These are phyloP conservation scores for Theodoxus fluviatilis DNA, from an alignment of 2,888 invertebrate species.

Conservation along the genomic window DNA sequence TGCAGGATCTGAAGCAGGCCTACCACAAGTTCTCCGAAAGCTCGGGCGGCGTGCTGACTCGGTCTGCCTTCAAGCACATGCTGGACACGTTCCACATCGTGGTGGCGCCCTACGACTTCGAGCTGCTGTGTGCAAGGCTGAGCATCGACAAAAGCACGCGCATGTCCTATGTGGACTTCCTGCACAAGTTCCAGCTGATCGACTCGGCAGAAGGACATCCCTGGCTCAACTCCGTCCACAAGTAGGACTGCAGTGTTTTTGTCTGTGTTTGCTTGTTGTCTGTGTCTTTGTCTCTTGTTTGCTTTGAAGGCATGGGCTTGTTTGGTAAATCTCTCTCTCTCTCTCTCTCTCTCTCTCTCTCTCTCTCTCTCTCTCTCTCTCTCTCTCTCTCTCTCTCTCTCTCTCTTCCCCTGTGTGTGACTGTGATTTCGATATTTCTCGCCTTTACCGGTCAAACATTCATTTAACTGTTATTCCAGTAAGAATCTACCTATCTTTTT, in stretches of 20 bases:
- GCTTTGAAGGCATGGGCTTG: too few relatives aligned
- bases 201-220: conserved; percentile 61
- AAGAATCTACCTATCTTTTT: too few relatives aligned
- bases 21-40: conserved; percentile 64
- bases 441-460: too few relatives aligned
- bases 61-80: conserved; percentile 56
- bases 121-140: conserved; percentile 54
- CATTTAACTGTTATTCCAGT: too few relatives aligned
- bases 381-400: too few relatives aligned
- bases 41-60: conserved; percentile 55
- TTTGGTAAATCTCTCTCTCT: too few relatives aligned
- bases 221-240: conserved; percentile 61
- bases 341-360: too few relatives aligned
- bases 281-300: too few relatives aligned
- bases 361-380: too few relatives aligned
- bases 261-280: background rate
- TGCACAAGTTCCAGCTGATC: conserved; percentile 58
- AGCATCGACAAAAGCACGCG: conserved; percentile 46
- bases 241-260: conserved; percentile 35
- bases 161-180: conserved; percentile 58
- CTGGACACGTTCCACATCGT: conserved; percentile 60
- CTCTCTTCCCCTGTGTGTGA: too few relatives aligned
- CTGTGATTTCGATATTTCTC: too few relatives aligned
- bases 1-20: conserved; percentile 58
- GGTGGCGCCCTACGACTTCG: conserved; percentile 57